Percentiles rank a stretch among this genome's conserved stretches.
Evolutionary conservation across 1,140 invertebrate genomes (phyloP).

Genomic region (Trigoniulus corallinus): DNA sequence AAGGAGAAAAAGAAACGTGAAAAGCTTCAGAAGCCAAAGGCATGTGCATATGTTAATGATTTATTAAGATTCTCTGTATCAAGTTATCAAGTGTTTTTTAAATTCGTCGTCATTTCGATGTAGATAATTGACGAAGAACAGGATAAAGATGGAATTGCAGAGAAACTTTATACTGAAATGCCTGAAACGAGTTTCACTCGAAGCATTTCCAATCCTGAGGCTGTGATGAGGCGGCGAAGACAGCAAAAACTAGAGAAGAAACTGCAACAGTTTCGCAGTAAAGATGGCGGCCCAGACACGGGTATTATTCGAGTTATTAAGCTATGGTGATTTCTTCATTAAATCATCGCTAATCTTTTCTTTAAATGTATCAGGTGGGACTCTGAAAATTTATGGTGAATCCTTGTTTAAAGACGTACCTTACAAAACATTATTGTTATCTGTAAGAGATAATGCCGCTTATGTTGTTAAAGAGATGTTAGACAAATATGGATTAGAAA

Average conservation of each 20-base stretch:
- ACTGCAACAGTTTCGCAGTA: conserved; percentile 84
- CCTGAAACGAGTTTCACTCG: conserved; percentile 95
- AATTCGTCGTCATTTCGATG: conserved; percentile 5
- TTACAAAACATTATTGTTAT: conserved; percentile 92
- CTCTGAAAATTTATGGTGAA: conserved; percentile 95
- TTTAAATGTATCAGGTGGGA: conserved; percentile 46
- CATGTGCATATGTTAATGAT: too few relatives aligned
- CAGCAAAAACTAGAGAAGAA: conserved; percentile 95
- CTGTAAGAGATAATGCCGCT: conserved; percentile 76
- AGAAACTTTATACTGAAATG: conserved; percentile 85
- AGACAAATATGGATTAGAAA: conserved; percentile 85
- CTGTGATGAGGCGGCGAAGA: conserved; percentile 89
- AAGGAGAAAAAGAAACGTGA: conserved; percentile 96
- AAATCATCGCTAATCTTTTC: not conserved
- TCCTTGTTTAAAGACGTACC: conserved; percentile 90
- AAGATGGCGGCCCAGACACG: conserved; percentile 48
- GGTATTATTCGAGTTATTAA: conserved; percentile 27
- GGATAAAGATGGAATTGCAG: conserved; percentile 44
- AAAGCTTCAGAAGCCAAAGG: conserved; percentile 70
- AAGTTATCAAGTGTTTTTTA: too few relatives aligned
- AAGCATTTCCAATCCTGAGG: conserved; percentile 97
- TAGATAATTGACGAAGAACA: conserved; percentile 33
- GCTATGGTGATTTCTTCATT: not conserved
- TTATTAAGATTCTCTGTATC: too few relatives aligned
- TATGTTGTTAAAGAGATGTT: conserved; percentile 91